Evolutionary conservation across 2,888 invertebrate species (phyloP), one percentile per base, ranked within the genome.

Genomic region (Tetheella fluctuosa): DNA sequence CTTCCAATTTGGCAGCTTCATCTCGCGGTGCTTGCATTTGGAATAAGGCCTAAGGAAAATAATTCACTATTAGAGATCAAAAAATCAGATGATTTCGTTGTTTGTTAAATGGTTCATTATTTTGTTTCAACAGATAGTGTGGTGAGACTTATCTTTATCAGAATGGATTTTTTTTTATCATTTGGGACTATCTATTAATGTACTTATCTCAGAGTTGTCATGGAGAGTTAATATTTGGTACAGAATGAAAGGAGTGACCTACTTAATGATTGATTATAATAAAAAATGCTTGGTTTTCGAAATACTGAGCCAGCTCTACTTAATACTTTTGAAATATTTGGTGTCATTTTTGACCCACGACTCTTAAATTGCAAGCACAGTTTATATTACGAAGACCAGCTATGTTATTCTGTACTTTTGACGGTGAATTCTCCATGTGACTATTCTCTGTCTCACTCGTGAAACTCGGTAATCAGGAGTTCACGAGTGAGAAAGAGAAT

Each of bases 1-100:
- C 99, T 82, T 99, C 98, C 37, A 96, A 93, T 80, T 98, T 97
- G 0, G 98, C 98, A 7, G 96, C 96, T 81, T 98, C 98, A 81
- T 99, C 99, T 15, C 98, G 94, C 0, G 98, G 97, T 1, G 96
- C 96, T 87, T 97, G 96, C 71, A 96, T 97, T 76, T 96, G 96
- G 83, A 97, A 97, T 12, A 97, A 90, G 2, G 95, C 93, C 95
- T 95, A n/a, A n/a, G 79, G 1, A 79, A 78, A 54, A 54, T 20
- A 37, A 52, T 28, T n/a, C 6, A 13, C 12, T 53, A 13, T n/a
- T 3, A 23, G 23, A n/a, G n/a, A 39, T 28, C 10, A 48, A 23
- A n/a, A 23, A 30, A 20, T 3, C 20, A 0, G 48, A n/a, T n/a
- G n/a, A n/a, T n/a, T n/a, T n/a, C 20, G 20, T 1, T 10, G 7